Base-by-base conservation (phyloP, 2,797 vertebrate species). In the Nyctibius grandis region DNA sequence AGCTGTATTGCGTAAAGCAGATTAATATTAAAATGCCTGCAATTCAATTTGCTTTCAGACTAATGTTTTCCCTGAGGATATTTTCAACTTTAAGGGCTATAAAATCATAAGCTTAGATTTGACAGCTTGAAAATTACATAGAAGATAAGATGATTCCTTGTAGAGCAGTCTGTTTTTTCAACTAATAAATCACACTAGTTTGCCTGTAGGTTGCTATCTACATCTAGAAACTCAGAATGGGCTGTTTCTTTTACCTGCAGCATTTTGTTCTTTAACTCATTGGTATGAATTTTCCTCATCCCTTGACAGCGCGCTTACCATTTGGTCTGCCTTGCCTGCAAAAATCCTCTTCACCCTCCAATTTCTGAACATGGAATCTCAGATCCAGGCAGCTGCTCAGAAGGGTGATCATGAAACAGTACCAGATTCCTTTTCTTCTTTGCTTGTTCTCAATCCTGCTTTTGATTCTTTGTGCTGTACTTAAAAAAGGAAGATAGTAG, bases 21-120 rank as follows among this genome's bases (percentile, higher is more conserved):
- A 79, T 79, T 94, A 89, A 87, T 85, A 95, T 60, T 94, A 79
- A 94, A 79, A 84, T 85, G 29, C 22, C 70, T 91, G 63, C 74
- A 91, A 89, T 85, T 91, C 38, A 90, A 42, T 95, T 89, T 95
- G 22, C 36, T 85, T 92, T 93, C 57, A 89, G 36, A 69, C 50
- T 89, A 59, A 85, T 81, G 63, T 85, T 92, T 92, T 89, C 74
- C 69, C 67, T 77, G 40, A 60, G 59, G 86, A 67, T 88, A 82
- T 89, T 96, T 96, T 89, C 83, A 84, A 40, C 67, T 92, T 82
- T 69, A 89, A 94, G 50, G 74, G 63, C 76, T 94, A 88, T 86
- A 93, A 88, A 93, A 92, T 89, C 40, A 63, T 91, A 85, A 80
- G 10, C 36, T 87, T 73, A 42, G 34, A 48, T 93, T 84, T 93